These are phyloP conservation scores for Cassiopea xamachana DNA, from an alignment of 30 jellyfish, hydroid and myxozoan species.

Conservation along the genomic window DNA sequence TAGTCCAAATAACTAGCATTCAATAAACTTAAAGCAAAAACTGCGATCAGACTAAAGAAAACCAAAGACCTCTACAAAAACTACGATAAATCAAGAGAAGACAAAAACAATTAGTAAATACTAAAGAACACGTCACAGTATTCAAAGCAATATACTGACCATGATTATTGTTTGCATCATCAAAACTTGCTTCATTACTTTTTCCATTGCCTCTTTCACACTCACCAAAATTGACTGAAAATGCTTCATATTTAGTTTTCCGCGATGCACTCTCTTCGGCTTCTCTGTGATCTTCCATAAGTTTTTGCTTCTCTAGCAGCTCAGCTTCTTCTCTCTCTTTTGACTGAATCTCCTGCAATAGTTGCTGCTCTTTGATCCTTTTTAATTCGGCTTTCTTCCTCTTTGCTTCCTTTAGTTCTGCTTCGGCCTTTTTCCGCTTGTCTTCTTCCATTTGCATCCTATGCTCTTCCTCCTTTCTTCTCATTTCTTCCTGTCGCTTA, in stretches of 20 bases:
- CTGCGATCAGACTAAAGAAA: too few relatives aligned
- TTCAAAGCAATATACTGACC: slow-evolving; percentile 5
- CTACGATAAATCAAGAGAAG: too few relatives aligned
- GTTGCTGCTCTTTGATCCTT: slow-evolving; percentile 63
- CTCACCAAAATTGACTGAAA: slow-evolving; percentile 62
- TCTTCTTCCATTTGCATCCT: slow-evolving; percentile 53
- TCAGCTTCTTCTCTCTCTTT: slow-evolving; percentile 68
- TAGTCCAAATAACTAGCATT: too few relatives aligned
- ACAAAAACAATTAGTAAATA: too few relatives aligned
- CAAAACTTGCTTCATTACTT: background rate
- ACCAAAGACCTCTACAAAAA: too few relatives aligned
- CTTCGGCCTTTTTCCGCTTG: slow-evolving; percentile 64
- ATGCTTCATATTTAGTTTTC: slow-evolving; percentile 38
- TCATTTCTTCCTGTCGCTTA: slow-evolving; percentile 55
- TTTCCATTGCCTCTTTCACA: slow-evolving; percentile 47
- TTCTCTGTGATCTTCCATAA: slow-evolving; percentile 35
- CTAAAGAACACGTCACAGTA: background rate
- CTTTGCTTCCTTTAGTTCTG: slow-evolving; percentile 63
- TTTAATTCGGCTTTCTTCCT: slow-evolving; percentile 69
- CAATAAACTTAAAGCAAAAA: too few relatives aligned
- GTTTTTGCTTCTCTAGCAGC: slow-evolving; percentile 13
- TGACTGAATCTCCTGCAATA: slow-evolving; percentile 48
- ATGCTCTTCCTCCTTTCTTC: slow-evolving; percentile 41
- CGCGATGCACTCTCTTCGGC: background rate
- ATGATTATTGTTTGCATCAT: slow-evolving; percentile 58